Conservation (phyloP, 2,113 vertebrate species). For the Nothoprocta pentlandii region DNA sequence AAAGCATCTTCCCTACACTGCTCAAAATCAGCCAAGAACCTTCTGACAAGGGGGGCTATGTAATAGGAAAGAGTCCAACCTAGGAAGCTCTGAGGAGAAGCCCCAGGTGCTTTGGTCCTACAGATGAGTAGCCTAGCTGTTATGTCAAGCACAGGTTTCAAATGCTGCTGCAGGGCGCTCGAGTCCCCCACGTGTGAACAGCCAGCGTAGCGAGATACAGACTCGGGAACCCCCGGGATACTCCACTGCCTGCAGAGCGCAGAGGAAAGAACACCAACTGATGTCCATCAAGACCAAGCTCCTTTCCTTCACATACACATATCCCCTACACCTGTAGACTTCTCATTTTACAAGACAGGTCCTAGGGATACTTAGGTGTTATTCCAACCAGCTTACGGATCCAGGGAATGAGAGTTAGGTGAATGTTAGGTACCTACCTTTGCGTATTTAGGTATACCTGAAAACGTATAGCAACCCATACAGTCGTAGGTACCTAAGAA, state of each 20-base stretch:
- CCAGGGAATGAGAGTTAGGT: fast-evolving
- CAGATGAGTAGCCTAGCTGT: not conserved
- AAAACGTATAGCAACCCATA: not conserved
- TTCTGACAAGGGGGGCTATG: not conserved
- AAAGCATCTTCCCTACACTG: not conserved
- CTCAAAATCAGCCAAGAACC: not conserved
- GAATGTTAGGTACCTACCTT: not conserved
- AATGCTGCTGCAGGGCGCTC: not conserved
- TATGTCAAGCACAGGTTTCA: not conserved
- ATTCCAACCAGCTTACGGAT: not conserved
- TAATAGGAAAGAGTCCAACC: not conserved
- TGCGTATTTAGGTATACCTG: not conserved
- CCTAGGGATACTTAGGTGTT: not conserved
- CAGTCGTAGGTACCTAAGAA: not conserved
- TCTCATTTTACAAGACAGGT: not conserved
- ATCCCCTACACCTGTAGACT: not conserved
- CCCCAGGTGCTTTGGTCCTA: not conserved
- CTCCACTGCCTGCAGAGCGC: not conserved
- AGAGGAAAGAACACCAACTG: not conserved
- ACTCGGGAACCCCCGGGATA: not conserved
- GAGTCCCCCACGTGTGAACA: not conserved
- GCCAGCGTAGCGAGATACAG: not conserved
- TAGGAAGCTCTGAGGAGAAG: not conserved
- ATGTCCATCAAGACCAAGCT: not conserved
- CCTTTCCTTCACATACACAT: too few relatives aligned